phyloP scores from a whole-genome alignment of 1,140 invertebrate genomes.

The Chironomus striatipennis region DNA sequence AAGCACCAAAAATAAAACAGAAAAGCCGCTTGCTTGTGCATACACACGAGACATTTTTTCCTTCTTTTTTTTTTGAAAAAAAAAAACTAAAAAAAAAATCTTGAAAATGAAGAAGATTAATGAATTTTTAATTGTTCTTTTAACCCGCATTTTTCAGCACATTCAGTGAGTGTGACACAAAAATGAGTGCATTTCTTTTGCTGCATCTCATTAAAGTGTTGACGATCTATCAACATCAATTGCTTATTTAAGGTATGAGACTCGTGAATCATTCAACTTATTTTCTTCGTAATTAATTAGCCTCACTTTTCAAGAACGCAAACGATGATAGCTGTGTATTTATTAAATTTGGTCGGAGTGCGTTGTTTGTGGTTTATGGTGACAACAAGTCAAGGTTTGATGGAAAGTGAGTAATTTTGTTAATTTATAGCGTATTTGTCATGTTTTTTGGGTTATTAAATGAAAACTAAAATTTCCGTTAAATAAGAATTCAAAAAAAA shows the following conservation, averaged over 20 bases:
- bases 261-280: background rate
- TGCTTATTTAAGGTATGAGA: background rate
- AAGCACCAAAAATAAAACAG: too few relatives aligned
- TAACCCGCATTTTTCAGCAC: conserved; percentile 11
- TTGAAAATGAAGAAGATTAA: background rate
- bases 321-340: background rate
- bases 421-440: too few relatives aligned
- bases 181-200: background rate
- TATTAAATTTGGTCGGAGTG: background rate
- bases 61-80: too few relatives aligned
- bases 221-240: background rate
- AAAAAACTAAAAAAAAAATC: too few relatives aligned
- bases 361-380: too few relatives aligned
- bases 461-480: too few relatives aligned
- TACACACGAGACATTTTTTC: too few relatives aligned
- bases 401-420: too few relatives aligned
- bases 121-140: background rate
- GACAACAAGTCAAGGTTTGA: too few relatives aligned
- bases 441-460: too few relatives aligned
- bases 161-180: background rate
- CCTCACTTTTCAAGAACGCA: background rate
- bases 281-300: conserved; percentile 6
- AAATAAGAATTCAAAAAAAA: too few relatives aligned
- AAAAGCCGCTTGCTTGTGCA: too few relatives aligned
- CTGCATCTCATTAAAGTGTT: conserved; percentile 1